Conservation (phyloP, 2,113 vertebrate genomes). For the Progne subis region DNA sequence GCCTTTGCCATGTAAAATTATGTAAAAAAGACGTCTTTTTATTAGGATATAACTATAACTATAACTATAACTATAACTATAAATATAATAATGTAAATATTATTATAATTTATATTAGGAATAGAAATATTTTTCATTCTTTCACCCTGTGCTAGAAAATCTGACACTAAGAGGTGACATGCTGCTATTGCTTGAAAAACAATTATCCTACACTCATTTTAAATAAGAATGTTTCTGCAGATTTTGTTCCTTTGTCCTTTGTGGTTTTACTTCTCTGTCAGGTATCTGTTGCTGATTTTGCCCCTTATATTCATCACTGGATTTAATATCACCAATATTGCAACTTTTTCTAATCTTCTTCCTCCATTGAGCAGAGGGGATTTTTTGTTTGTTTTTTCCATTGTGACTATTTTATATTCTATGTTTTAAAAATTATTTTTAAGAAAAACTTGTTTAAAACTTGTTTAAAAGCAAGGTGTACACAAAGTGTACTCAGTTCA, state of each 20-base stretch:
- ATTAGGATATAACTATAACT: no score
- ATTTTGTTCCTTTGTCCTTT: not conserved
- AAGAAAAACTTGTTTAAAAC: not conserved
- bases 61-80: no score
- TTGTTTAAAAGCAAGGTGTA: conserved; percentile 11
- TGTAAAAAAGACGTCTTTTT: not conserved
- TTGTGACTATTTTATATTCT: not conserved
- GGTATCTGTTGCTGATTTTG: not conserved
- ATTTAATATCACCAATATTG: not conserved
- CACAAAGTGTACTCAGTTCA: not conserved
- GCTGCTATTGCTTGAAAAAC: not conserved
- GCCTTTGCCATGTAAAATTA: not conserved
- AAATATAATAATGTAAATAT: no score
- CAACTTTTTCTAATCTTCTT: not conserved
- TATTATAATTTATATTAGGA: not conserved
- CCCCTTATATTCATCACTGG: not conserved
- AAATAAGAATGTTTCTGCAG: not conserved
- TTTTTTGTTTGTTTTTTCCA: not conserved
- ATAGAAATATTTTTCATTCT: not conserved
- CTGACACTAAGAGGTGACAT: not conserved
- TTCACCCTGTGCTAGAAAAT: not conserved
- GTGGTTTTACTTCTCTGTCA: not conserved
- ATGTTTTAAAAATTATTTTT: not conserved
- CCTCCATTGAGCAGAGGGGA: not conserved
- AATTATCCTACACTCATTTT: not conserved